Conservation (phyloP, 1,140 invertebrate species). For the Hycleus cichorii region DNA sequence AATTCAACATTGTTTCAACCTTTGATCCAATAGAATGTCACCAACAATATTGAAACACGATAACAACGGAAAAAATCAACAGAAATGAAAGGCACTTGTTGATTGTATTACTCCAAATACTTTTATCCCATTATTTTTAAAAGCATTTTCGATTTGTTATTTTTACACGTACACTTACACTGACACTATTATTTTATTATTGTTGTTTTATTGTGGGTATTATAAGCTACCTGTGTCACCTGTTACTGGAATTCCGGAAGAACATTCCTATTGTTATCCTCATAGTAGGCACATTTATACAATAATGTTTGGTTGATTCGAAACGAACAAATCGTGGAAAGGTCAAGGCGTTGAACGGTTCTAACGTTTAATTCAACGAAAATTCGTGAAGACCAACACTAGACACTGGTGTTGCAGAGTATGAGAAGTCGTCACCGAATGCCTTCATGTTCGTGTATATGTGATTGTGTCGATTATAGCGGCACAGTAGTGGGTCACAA, state of each 20-base stretch:
- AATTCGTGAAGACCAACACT: not conserved
- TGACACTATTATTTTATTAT: too few species aligned
- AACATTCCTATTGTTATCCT: too few species aligned
- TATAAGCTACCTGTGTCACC: too few species aligned
- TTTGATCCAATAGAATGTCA: slow-evolving; percentile 17
- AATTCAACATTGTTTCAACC: slow-evolving; percentile 55
- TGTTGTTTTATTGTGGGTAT: too few species aligned
- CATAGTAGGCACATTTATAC: too few species aligned
- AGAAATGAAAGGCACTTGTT: not conserved
- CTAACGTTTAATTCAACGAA: too few species aligned
- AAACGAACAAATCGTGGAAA: too few species aligned
- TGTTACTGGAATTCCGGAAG: too few species aligned
- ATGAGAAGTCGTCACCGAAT: slow-evolving; percentile 10
- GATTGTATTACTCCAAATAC: not conserved
- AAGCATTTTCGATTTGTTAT: not conserved
- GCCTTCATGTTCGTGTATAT: slow-evolving; percentile 7
- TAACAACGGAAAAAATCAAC: not conserved
- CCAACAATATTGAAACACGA: not conserved
- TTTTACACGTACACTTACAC: not conserved
- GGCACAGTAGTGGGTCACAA: slow-evolving; percentile 17
- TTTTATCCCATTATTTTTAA: slow-evolving; percentile 6
- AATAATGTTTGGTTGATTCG: too few species aligned
- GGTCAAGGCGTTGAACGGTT: too few species aligned
- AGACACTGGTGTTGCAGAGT: slow-evolving; percentile 15
- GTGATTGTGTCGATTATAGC: slow-evolving; percentile 8